A percentile compares a stretch with the other conserved stretches of the same genome.
Conservation (phyloP, 2,888 invertebrate genomes). For the Ecdyonurus torrentis region DNA sequence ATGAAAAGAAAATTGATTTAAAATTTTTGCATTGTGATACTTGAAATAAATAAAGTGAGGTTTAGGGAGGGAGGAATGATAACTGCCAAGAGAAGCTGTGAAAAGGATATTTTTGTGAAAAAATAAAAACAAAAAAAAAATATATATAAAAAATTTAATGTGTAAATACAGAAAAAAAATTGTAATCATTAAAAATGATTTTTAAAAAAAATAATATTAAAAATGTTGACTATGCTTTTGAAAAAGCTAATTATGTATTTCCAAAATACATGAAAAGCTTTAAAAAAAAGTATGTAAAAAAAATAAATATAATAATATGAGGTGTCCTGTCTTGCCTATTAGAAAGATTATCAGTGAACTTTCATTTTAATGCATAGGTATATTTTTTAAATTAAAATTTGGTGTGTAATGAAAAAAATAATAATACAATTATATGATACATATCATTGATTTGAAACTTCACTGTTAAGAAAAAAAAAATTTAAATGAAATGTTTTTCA, state of each 20-base stretch:
- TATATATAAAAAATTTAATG: neutral
- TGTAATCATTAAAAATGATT: neutral
- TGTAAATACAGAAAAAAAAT: neutral
- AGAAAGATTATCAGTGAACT: too few species aligned
- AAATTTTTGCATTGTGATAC: neutral
- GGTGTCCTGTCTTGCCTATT: neutral
- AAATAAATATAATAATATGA: neutral
- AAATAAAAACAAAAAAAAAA: too few species aligned
- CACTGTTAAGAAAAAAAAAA: too few species aligned
- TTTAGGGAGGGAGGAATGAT: neutral
- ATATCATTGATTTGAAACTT: too few species aligned
- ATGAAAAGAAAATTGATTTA: too few species aligned
- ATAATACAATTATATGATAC: too few species aligned
- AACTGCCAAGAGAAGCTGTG: slow-evolving; percentile 3
- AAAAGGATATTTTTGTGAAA: slow-evolving; percentile 3
- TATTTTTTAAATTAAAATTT: neutral
- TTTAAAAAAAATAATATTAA: too few species aligned
- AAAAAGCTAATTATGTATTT: neutral
- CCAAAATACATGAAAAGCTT: neutral
- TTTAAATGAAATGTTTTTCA: neutral
- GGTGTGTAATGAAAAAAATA: neutral
- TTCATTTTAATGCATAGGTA: too few species aligned
- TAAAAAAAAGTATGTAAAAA: neutral
- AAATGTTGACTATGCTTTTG: neutral
- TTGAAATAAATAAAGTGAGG: neutral